phyloP scores from a whole-genome alignment of 2,797 vertebrate genomes.

The Lateolabrax maculatus region DNA sequence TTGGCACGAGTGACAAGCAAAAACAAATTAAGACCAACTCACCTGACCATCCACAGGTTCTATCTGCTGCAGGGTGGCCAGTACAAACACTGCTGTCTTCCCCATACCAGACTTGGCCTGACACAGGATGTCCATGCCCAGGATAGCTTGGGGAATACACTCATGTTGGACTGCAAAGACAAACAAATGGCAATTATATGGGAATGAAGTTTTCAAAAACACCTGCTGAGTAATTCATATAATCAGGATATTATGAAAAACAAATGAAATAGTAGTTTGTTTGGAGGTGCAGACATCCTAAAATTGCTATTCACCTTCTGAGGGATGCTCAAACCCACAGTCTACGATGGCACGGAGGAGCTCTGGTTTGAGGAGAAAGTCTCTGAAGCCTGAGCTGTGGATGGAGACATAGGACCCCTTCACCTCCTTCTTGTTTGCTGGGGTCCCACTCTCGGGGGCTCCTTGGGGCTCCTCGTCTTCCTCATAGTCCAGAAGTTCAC shows the following conservation, averaged over 20 bases:
- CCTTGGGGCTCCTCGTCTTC: constrained; percentile 93
- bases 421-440: constrained; percentile 90
- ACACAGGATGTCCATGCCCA: constrained; percentile 92
- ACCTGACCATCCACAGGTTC: constrained; percentile 92
- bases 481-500: constrained; percentile 93
- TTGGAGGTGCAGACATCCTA: background rate
- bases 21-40: constrained; percentile 27
- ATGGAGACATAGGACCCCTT: constrained; percentile 96
- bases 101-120: constrained; percentile 95
- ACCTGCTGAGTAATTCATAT: background rate
- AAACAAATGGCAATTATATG: background rate
- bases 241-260: background rate
- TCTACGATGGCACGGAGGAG: constrained; percentile 92
- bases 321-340: constrained; percentile 94
- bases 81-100: constrained; percentile 91
- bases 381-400: constrained; percentile 94
- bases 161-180: constrained; percentile 89
- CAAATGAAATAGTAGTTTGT: fast-evolving
- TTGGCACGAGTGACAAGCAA: background rate
- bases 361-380: constrained; percentile 93
- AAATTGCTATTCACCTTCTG: constrained; percentile 85
- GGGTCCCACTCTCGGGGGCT: constrained; percentile 82
- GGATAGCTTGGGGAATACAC: constrained; percentile 93
- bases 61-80: constrained; percentile 92
- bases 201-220: background rate